Base-by-base conservation (phyloP, 2,888 invertebrate species). In the Chouioia cunea region DNA sequence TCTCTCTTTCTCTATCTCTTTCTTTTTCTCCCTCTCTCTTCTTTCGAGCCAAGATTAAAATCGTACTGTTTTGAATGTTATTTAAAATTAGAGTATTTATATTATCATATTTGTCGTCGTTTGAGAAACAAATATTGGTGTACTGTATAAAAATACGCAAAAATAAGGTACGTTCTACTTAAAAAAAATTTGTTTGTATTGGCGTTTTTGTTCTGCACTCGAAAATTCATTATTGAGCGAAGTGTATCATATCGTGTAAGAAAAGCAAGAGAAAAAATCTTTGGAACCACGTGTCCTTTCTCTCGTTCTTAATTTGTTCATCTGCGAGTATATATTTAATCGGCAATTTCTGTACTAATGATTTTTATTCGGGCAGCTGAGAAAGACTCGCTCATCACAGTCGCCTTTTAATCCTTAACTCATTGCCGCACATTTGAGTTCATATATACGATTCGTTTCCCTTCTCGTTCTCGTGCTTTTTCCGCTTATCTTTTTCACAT, bases 81-180 rank as follows among this genome's bases (percentile, higher is more conserved):
- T 60, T 65, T 73, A 73, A 62, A 62, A 69, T 69, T 73, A 73
- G 63, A 69, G 27, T 73, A 73, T 69, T 65, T 73, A 69, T 73
- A 63, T 65, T 63, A 65, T 57, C 56, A 72, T 57, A n/a, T 48
- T 69, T 69, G 62, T 65, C 69, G 73, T 69, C 65, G 65, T 65
- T 69, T 69, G 22, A 47, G 16, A 63, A 57, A 54, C 44, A 46
- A 58, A 65, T 18, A 48, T 47, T 48, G 22, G 43, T 57, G 65
- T 57, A 15, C 23, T 36, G 16, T 53, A 15, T 27, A 64, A 62
- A 52, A 46, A 18, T 50, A 36, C 16, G 36, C 6, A 36, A 36
- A 36, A 10, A 36, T 10, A 36, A 3, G 6, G 10, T 36, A 36
- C 16, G 20, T 43, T 59, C n/a, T 36, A 53, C 54, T 54, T 23